Conservation (phyloP, 2,888 invertebrate genomes). For the Molorchus minor region DNA sequence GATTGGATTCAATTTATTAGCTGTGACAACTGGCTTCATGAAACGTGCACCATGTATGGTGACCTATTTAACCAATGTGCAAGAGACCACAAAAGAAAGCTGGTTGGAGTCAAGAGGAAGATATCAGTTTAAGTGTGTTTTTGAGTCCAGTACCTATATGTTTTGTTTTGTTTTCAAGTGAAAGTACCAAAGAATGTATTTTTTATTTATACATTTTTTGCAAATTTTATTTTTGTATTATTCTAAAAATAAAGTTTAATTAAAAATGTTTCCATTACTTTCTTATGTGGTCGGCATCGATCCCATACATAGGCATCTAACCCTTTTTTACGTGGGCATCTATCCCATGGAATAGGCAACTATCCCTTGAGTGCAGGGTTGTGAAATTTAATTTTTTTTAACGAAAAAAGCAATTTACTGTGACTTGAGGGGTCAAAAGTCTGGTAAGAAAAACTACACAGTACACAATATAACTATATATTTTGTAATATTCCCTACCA, state of each 20-base stretch:
- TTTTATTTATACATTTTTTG: too few relatives aligned
- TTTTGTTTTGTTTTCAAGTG: too few relatives aligned
- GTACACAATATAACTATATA: too few relatives aligned
- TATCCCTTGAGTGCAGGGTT: background rate
- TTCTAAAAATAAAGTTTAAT: background rate
- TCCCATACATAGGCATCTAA: background rate
- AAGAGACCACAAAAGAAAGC: background rate
- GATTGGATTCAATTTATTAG: constrained; percentile 22
- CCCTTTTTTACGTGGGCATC: background rate
- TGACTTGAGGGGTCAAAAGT: too few relatives aligned
- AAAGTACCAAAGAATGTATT: too few relatives aligned
- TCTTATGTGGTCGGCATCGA: background rate
- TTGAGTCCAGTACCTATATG: background rate
- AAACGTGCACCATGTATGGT: constrained; percentile 24
- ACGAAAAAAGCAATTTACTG: too few relatives aligned
- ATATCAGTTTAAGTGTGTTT: background rate
- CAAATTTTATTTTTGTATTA: too few relatives aligned
- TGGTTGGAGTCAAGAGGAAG: background rate
- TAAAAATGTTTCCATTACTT: background rate
- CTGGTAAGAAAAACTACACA: too few relatives aligned
- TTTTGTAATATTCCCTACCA: background rate
- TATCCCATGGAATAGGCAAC: background rate
- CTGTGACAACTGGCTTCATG: constrained; percentile 26
- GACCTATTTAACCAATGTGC: constrained; percentile 23
- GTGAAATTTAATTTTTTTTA: background rate